These are phyloP conservation scores for Siphlonurus alternatus DNA, from an alignment of 2,888 invertebrate genomes.

Conservation along the genomic window DNA sequence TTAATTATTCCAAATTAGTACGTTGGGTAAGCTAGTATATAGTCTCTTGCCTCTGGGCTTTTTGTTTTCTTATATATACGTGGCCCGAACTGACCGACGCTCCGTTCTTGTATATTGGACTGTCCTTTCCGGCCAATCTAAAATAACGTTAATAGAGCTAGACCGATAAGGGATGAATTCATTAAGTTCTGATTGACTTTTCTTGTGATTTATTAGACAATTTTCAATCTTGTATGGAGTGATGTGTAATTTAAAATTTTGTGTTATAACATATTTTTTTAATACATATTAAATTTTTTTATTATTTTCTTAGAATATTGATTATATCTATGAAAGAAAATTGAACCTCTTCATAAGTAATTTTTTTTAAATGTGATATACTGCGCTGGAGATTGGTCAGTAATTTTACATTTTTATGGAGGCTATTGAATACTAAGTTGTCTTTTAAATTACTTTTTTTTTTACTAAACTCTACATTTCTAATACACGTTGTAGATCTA, in stretches of 20 bases:
- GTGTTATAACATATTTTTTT: neutral
- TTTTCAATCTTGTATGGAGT: too few relatives aligned
- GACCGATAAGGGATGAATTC: too few relatives aligned
- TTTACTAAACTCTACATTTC: too few relatives aligned
- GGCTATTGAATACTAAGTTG: too few relatives aligned
- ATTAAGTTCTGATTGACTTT: neutral
- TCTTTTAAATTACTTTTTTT: too few relatives aligned
- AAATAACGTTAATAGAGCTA: too few relatives aligned
- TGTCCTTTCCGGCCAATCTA: neutral
- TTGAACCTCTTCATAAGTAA: too few relatives aligned
- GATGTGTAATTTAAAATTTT: neutral
- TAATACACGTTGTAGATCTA: too few relatives aligned
- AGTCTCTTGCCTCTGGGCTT: neutral
- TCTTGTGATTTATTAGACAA: neutral
- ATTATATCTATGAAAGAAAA: neutral
- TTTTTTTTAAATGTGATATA: neutral
- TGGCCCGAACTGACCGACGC: neutral
- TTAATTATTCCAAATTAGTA: slow-evolving; percentile 2
- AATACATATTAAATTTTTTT: neutral
- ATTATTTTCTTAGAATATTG: neutral
- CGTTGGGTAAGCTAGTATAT: neutral
- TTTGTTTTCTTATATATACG: neutral
- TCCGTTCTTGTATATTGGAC: neutral
- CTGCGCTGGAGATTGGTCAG: neutral
- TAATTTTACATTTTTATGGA: neutral